Evolutionary conservation across 2,797 vertebrate genomes (phyloP).

Genomic region (Odontamblyopus lacepedii): DNA sequence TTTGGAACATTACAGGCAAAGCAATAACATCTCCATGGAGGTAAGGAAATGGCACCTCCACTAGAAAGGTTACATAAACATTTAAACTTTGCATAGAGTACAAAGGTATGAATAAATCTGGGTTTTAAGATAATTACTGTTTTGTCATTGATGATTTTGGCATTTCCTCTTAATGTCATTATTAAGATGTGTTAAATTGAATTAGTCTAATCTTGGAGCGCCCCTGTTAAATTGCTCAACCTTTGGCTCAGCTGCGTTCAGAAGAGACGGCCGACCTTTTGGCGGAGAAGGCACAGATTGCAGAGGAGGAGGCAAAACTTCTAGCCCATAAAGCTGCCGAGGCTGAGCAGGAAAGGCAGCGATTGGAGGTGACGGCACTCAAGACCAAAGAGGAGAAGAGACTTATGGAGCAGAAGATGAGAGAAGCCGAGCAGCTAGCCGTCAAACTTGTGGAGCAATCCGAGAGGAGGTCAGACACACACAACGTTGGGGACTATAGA

Average conservation of each 20-base stretch:
- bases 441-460: slow-evolving; percentile 93
- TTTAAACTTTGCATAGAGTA: not conserved
- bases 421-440: slow-evolving; percentile 89
- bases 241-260: slow-evolving; percentile 80
- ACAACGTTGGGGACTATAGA: not conserved
- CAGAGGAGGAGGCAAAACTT: slow-evolving; percentile 91
- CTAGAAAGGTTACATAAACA: too few species aligned
- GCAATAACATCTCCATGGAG: too few species aligned
- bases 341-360: slow-evolving; percentile 89
- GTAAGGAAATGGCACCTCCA: too few species aligned
- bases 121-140: not conserved
- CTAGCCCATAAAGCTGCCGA: slow-evolving; percentile 93
- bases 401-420: slow-evolving; percentile 95
- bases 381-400: slow-evolving; percentile 93
- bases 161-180: slow-evolving; percentile 1
- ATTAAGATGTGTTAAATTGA: not conserved
- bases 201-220: not conserved
- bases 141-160: not conserved
- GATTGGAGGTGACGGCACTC: slow-evolving; percentile 88
- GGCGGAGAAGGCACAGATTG: slow-evolving; percentile 94
- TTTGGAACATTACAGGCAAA: too few species aligned
- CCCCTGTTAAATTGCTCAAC: not conserved
- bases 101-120: not conserved
- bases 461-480: slow-evolving; percentile 81
- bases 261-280: slow-evolving; percentile 91